Conservation (phyloP, 1,140 invertebrate genomes). For the Bombyx mori region ASM3026992v2 NC_085112.1:8152001-8152500, state of each 20-base stretch:
- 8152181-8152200: slow-evolving; percentile 44
- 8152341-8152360: slow-evolving; percentile 50
- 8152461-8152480: slow-evolving; percentile 35
- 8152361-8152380: slow-evolving; percentile 47
- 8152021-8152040: too few species aligned
- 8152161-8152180: slow-evolving; percentile 40
- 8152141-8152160: slow-evolving; percentile 43
- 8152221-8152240: slow-evolving; percentile 54
- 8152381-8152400: slow-evolving; percentile 42
- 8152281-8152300: slow-evolving; percentile 56
- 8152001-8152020: too few species aligned
- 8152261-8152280: slow-evolving; percentile 53
- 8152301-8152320: slow-evolving; percentile 50
- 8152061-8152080: too few species aligned
- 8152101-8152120: neutral
- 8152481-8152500: slow-evolving; percentile 22
- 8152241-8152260: slow-evolving; percentile 57
- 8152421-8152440: slow-evolving; percentile 45
- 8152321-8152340: slow-evolving; percentile 62
- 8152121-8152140: slow-evolving; percentile 25
- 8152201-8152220: slow-evolving; percentile 46
- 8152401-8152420: slow-evolving; percentile 46
- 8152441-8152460: slow-evolving; percentile 36
- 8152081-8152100: neutral
- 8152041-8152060: too few species aligned